Evolutionary conservation across 2,113 vertebrate species (phyloP).

Genomic region (Malaclemys terrapin): DNA sequence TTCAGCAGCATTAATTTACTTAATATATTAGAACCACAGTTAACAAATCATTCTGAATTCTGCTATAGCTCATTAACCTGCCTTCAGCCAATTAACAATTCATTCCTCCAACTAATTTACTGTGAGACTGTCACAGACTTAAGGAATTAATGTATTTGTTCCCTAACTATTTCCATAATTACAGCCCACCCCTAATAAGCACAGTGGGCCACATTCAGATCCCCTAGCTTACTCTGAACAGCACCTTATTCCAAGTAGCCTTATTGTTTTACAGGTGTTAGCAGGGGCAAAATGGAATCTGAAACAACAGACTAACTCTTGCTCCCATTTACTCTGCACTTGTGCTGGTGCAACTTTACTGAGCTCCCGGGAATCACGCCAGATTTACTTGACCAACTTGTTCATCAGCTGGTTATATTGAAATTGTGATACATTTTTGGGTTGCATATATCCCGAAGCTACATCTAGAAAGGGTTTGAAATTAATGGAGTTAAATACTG

Average conservation of each 20-base stretch:
- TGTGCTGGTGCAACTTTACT: neutral
- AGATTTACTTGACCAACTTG: neutral
- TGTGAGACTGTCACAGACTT: neutral
- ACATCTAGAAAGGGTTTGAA: neutral
- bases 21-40: neutral
- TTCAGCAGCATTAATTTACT: neutral
- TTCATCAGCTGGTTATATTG: neutral
- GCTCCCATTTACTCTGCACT: neutral
- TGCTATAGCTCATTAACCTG: neutral
- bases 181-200: neutral
- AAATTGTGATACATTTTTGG: neutral
- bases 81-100: conserved; percentile 22
- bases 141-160: conserved; percentile 30
- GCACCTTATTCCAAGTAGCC: neutral
- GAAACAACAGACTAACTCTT: neutral
- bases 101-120: conserved; percentile 13
- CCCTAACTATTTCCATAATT: neutral
- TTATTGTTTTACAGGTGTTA: neutral
- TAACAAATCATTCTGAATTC: conserved; percentile 8
- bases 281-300: neutral
- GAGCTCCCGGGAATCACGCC: neutral
- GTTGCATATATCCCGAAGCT: neutral
- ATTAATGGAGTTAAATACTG: neutral
- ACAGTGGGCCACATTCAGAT: neutral
- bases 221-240: neutral